Evolutionary conservation across 2,797 vertebrate genomes (phyloP).

Genomic region (Catostomus latipinnis): DNA sequence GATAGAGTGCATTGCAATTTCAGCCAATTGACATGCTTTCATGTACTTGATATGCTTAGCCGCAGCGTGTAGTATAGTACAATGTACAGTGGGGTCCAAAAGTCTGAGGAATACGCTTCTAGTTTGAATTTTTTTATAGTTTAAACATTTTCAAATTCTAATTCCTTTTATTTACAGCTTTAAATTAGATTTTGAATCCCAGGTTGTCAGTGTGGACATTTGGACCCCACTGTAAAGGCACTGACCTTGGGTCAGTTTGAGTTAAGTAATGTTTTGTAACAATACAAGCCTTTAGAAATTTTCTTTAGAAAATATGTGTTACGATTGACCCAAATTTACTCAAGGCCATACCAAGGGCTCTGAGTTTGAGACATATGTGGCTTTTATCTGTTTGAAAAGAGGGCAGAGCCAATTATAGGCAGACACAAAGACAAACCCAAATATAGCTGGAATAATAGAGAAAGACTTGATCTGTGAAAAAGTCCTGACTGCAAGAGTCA

Average conservation of each 20-base stretch:
- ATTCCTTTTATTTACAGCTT: no score
- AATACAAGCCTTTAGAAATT: background rate
- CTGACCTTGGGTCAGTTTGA: slow-evolving; percentile 13
- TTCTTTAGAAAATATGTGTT: background rate
- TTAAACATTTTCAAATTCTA: no score
- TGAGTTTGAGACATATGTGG: slow-evolving; percentile 10
- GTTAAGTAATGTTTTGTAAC: background rate
- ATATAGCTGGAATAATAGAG: slow-evolving; percentile 23
- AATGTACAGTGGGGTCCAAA: no score
- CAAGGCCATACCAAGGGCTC: slow-evolving; percentile 16
- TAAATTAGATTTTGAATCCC: no score
- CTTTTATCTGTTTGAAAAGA: slow-evolving; percentile 37
- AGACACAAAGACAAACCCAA: slow-evolving; percentile 29
- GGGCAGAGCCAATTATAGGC: slow-evolving; percentile 37
- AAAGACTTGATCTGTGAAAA: slow-evolving; percentile 8
- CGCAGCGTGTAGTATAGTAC: no score
- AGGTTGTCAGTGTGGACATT: no score
- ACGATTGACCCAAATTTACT: slow-evolving; percentile 23
- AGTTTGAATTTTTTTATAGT: no score
- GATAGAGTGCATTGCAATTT: slow-evolving; percentile 2
- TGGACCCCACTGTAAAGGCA: background rate
- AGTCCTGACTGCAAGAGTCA: background rate
- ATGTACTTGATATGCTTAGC: background rate
- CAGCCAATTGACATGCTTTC: background rate
- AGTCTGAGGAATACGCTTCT: no score